phyloP scores from a whole-genome alignment of 2,113 vertebrate species.

The Tinamus guttatus region DNA sequence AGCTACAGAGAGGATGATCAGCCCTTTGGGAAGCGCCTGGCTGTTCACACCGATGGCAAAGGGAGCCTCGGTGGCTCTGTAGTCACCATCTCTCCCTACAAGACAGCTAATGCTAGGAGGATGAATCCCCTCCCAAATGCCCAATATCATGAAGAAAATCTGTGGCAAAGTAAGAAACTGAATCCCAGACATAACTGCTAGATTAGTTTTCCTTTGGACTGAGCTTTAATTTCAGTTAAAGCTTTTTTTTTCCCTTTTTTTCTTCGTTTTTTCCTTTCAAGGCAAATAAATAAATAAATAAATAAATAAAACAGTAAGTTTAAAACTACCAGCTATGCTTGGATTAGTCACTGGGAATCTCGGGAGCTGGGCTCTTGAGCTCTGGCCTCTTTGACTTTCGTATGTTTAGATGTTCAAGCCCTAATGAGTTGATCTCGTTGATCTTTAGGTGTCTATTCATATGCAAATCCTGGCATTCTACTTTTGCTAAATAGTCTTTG shows the following conservation, averaged over 20 bases:
- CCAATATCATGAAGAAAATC: not conserved
- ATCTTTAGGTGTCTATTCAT: slow-evolving; percentile 73
- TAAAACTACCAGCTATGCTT: slow-evolving; percentile 4
- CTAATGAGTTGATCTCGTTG: slow-evolving; percentile 71
- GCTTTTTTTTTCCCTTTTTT: not conserved
- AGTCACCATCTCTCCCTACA: not conserved
- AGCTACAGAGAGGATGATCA: not conserved
- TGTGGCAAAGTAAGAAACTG: slow-evolving; percentile 5
- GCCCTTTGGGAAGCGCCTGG: not conserved
- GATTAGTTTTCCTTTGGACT: not conserved
- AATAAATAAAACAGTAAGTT: not conserved
- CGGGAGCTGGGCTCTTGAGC: slow-evolving; percentile 19
- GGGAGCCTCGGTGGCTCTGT: not conserved
- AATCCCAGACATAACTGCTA: not conserved
- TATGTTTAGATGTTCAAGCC: slow-evolving; percentile 70
- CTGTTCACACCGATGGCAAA: not conserved
- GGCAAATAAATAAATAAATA: not conserved
- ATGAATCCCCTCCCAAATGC: not conserved
- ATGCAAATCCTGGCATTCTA: slow-evolving; percentile 70
- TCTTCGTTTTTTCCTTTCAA: not conserved
- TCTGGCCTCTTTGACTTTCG: slow-evolving; percentile 58
- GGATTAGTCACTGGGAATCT: slow-evolving; percentile 53
- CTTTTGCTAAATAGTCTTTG: slow-evolving; percentile 70
- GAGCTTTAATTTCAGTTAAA: slow-evolving; percentile 36
- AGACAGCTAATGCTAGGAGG: slow-evolving; percentile 15